Base-by-base conservation (phyloP, 2,797 vertebrate genomes). In the Coranthus polyacanthus region DNA sequence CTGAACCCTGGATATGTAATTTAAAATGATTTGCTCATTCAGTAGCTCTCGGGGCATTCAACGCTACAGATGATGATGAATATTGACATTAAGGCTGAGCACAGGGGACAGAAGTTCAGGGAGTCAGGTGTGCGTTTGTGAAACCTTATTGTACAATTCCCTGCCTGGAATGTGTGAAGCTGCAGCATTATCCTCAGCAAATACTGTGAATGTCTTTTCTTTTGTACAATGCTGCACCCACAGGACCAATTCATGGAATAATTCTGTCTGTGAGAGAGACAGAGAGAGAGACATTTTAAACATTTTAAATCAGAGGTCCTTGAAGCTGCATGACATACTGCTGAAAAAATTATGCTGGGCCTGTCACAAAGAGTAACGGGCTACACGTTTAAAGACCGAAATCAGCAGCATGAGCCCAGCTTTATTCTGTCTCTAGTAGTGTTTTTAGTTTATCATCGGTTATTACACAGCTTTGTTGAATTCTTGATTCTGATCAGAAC, bases 31-130 rank as follows among this genome's bases (percentile, higher is more conserved):
- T 63, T 50, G 16, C 49, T 74, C 34, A 37, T 38, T 18, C 18
- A 56, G 68, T 41, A 60, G 61, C 57, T 55, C 57, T 62, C 36
- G 77, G 26, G 15, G 57, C 45, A 49, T 75, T 63, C 6, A 0
- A 54, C 74, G 66, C 6, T 24, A 24, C 22, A 43, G 77, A 74
- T 58, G 44, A 15, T 71, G 59, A 67, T 65, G 60, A 61, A 71
- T 67, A 72, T 64, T 34, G 59, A 78, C 72, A 77, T 78, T 73
- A 57, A 63, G 42, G 50, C 59, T 60, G 38, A 61, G 42, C 43
- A 58, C 50, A 44, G 60, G 69, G 72, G 79, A 77, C 75, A 84
- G 76, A 81, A 58, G 69, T 63, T 83, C 55, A 82, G 53, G 83
- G 39, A 72, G 57, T 68, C 17, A 34, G 49, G 58, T 50, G 66